These are phyloP conservation scores for Camelus bactrianus DNA, from an alignment of 2,113 vertebrate genomes.

Conservation along the genomic window DNA sequence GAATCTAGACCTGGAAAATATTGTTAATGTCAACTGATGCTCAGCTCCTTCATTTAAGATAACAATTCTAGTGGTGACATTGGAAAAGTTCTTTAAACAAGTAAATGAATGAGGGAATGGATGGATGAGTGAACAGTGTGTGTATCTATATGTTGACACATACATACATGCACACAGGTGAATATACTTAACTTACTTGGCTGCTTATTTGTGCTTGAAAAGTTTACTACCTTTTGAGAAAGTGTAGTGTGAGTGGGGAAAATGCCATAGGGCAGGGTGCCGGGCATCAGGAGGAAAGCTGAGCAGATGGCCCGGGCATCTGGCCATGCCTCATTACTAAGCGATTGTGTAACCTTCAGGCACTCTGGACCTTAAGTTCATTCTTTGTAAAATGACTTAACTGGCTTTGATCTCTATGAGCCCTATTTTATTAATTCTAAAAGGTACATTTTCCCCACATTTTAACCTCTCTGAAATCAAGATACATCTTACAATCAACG, in stretches of 20 bases:
- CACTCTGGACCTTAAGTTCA: slow-evolving; percentile 42
- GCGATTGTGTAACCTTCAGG: not conserved
- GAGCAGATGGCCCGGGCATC: slow-evolving; percentile 63
- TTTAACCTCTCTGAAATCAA: slow-evolving; percentile 27
- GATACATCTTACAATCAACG: slow-evolving; percentile 1
- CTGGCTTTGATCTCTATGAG: not conserved
- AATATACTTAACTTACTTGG: not conserved
- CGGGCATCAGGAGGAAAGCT: not conserved
- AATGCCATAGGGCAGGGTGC: not conserved
- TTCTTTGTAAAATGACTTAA: slow-evolving; percentile 52
- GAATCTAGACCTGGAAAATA: not conserved
- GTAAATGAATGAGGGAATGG: not conserved
- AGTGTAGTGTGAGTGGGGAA: not conserved
- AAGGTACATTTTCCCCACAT: not conserved
- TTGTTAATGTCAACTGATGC: not conserved
- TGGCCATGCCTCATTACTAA: slow-evolving; percentile 49
- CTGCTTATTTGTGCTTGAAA: not conserved
- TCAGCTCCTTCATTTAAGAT: not conserved
- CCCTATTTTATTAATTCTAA: slow-evolving; percentile 13
- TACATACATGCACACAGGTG: not conserved
- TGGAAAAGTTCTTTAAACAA: not conserved
- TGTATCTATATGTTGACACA: not conserved
- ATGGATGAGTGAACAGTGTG: not conserved
- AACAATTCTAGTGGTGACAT: not conserved
- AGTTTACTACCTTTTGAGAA: slow-evolving; percentile 30